phyloP scores from a whole-genome alignment of 2,888 invertebrate species.

The Pycnomerus fuliginosus region DNA sequence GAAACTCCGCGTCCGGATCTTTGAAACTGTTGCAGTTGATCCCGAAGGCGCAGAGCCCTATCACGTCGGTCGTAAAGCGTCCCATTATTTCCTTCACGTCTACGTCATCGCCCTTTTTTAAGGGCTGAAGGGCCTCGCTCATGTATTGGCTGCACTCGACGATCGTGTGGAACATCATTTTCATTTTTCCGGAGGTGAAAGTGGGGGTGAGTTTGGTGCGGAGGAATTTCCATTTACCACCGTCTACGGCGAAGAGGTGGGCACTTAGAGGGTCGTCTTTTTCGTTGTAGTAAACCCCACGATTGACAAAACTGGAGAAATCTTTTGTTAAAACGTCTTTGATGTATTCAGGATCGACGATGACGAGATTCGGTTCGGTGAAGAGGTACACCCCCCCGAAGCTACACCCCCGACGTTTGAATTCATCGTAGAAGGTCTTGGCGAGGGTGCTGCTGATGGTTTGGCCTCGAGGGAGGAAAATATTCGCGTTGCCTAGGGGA shows the following conservation, averaged over 20 bases:
- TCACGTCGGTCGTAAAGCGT: constrained; percentile 60
- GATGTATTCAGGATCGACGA: constrained; percentile 37
- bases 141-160: constrained; percentile 44
- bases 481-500: constrained; percentile 35
- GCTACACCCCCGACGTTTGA: constrained; percentile 13
- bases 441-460: constrained; percentile 23
- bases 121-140: constrained; percentile 30
- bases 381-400: constrained; percentile 22
- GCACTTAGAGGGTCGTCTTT: constrained; percentile 34
- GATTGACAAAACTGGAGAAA: constrained; percentile 37
- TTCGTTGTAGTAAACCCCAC: constrained; percentile 34
- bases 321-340: constrained; percentile 39
- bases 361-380: constrained; percentile 31
- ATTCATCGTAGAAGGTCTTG: constrained; percentile 28
- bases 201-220: constrained; percentile 54
- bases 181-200: constrained; percentile 46
- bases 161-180: constrained; percentile 52
- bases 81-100: constrained; percentile 54
- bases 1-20: constrained; percentile 47
- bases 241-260: constrained; percentile 35
- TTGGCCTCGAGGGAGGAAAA: constrained; percentile 13
- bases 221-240: constrained; percentile 51
- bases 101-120: constrained; percentile 9
- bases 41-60: constrained; percentile 61
- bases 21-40: constrained; percentile 54